Conservation (phyloP, 2,888 invertebrate species). For the Acheta domesticus region DNA sequence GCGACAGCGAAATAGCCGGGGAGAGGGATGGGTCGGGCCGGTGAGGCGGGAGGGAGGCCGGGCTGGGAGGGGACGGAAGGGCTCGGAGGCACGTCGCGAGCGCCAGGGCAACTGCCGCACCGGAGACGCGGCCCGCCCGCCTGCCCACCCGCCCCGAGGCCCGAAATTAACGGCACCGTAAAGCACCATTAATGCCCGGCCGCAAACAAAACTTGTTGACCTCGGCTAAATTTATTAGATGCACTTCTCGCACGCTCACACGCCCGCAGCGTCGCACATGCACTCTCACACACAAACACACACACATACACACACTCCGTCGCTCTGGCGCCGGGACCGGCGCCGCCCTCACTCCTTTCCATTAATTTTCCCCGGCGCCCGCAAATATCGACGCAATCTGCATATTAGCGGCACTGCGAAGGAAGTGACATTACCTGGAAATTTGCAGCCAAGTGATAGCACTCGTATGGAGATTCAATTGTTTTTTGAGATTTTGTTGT, state of each 20-base stretch:
- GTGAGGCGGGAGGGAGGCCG: neutral
- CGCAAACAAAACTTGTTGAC: slow-evolving; percentile 18
- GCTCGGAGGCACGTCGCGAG: neutral
- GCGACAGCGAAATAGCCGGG: no score
- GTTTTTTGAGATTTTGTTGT: no score
- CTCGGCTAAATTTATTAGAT: slow-evolving; percentile 18
- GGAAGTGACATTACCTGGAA: no score
- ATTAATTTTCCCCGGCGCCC: neutral
- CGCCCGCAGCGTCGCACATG: neutral
- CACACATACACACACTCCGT: neutral
- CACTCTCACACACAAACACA: neutral
- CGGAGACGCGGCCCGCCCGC: neutral
- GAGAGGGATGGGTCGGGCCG: neutral
- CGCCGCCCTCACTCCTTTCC: neutral
- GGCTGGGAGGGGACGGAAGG: neutral
- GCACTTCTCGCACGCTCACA: slow-evolving; percentile 4
- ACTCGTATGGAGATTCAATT: no score
- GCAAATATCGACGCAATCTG: slow-evolving; percentile 18
- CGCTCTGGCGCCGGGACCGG: neutral
- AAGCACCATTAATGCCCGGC: slow-evolving; percentile 18
- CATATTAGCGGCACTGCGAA: neutral
- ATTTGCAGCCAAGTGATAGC: no score
- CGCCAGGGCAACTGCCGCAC: neutral
- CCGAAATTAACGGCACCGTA: slow-evolving; percentile 18
- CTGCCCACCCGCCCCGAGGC: neutral